Evolutionary conservation across 1,140 invertebrate genomes (phyloP).

Genomic region (Ectropis grisescens): DNA sequence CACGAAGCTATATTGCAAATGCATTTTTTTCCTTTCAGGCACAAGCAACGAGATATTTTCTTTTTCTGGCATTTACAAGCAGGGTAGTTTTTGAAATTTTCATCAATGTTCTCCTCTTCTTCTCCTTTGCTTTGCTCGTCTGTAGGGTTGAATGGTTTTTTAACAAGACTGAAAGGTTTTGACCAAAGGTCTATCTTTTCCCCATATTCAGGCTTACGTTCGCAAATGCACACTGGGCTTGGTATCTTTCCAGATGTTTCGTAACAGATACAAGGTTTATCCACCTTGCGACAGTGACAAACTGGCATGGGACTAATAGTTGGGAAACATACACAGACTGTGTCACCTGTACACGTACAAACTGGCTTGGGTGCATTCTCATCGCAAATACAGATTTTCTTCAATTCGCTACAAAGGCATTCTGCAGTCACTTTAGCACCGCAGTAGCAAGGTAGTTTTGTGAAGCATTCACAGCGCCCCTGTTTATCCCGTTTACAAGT

Average conservation of each 20-base stretch:
- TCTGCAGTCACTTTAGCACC: slow-evolving; percentile 28
- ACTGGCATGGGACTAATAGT: slow-evolving; percentile 30
- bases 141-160: no score
- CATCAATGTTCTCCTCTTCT: no score
- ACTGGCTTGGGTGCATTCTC: slow-evolving; percentile 19
- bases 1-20: slow-evolving; percentile 29
- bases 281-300: slow-evolving; percentile 19
- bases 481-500: slow-evolving; percentile 35
- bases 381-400: slow-evolving; percentile 44
- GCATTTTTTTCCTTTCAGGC: slow-evolving; percentile 34
- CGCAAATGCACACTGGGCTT: slow-evolving; percentile 32
- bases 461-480: slow-evolving; percentile 37
- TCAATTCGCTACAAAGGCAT: slow-evolving; percentile 28
- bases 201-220: slow-evolving; percentile 40
- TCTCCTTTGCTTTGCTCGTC: no score
- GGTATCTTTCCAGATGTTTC: slow-evolving; percentile 33
- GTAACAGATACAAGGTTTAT: slow-evolving; percentile 46
- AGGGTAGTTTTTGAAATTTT: no score
- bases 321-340: slow-evolving; percentile 39
- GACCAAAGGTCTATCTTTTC: no score
- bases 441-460: slow-evolving; percentile 40
- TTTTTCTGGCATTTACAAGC: no score
- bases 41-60: slow-evolving; percentile 27
- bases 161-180: no score
- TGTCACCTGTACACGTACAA: slow-evolving; percentile 30